Evolutionary conservation across 2,797 vertebrate genomes (phyloP), one percentile per base, ranked within the genome.

Genomic region (Phalloptychus januarius): DNA sequence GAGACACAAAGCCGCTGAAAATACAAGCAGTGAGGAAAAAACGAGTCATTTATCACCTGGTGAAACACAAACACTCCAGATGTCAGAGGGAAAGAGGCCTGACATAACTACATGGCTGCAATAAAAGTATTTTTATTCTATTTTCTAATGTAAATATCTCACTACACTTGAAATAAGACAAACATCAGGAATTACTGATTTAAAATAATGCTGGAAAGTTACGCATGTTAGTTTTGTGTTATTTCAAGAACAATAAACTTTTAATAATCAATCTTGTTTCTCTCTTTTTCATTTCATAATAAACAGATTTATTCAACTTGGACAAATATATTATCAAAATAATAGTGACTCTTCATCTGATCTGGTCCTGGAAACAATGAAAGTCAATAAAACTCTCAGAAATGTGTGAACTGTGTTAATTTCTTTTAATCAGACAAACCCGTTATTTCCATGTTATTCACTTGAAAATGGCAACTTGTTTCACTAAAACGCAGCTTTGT

Each of bases 1-100:
- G 78, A 95, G 89, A 91, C 58, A 84, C 80, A 38, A 31, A 72
- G 42, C 36, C 4, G 65, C 48, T 65, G 63, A 40, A 38, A 38
- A 38, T n/a, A 40, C 12, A 1, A 74, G 40, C 58, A 61, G 31
- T 18, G 15, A 61, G 58, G 31, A 61, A 61, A 58, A 61, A 61
- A 33, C 31, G 4, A 61, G 31, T n/a, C 3, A 48, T 81, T 81
- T 46, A 56, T 79, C 73, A 23, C 44, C 72, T 58, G 46, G 67
- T 20, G 70, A 81, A 80, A 46, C 73, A 84, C 71, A 65, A 84
- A 81, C 74, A 78, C 72, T 81, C 54, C 65, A 77, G 78, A 71
- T 56, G 74, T 72, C 38, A 76, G 80, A 80, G 48, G 63, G 79
- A 58, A 40, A 58, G 78, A 84, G 71, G 54, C 69, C n/a, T 75